Conservation (phyloP, 2,888 invertebrate genomes). For the Scrobipalpa atriplicella region DNA sequence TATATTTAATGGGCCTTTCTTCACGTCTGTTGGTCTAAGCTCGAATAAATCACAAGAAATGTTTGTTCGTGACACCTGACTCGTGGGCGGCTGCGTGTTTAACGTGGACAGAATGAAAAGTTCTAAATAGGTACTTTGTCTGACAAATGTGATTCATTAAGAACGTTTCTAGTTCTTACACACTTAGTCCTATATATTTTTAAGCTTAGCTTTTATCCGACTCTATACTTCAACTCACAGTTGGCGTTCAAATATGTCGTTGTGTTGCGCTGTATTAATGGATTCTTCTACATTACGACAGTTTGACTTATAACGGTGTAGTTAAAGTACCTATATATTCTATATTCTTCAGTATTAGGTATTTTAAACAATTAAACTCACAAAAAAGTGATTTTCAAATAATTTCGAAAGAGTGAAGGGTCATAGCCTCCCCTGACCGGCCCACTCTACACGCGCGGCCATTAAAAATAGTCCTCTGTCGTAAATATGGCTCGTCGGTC, state of each 20-base stretch:
- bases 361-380: background rate
- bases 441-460: background rate
- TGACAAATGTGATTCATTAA: too few species aligned
- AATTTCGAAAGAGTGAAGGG: background rate
- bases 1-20: background rate
- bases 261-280: too few species aligned
- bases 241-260: too few species aligned
- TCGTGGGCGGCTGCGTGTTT: slow-evolving; percentile 21
- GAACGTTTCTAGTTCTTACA: too few species aligned
- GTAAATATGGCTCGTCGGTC: slow-evolving; percentile 56
- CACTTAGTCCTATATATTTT: too few species aligned
- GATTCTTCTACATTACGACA: too few species aligned
- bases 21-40: background rate
- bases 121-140: background rate
- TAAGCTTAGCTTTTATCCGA: too few species aligned
- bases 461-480: slow-evolving; percentile 28
- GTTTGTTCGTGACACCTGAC: background rate
- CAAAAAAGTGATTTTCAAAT: background rate
- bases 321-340: too few species aligned
- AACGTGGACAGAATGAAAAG: slow-evolving; percentile 8
- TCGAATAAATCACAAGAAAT: background rate
- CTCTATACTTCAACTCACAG: too few species aligned
- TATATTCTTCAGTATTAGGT: too few species aligned
- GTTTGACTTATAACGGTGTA: too few species aligned
- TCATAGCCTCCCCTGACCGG: slow-evolving; percentile 17